A percentile compares a stretch with the other conserved stretches of the same genome.
Conservation (phyloP, 1,140 invertebrate genomes). For the Yoshiicerus persimilis region DNA sequence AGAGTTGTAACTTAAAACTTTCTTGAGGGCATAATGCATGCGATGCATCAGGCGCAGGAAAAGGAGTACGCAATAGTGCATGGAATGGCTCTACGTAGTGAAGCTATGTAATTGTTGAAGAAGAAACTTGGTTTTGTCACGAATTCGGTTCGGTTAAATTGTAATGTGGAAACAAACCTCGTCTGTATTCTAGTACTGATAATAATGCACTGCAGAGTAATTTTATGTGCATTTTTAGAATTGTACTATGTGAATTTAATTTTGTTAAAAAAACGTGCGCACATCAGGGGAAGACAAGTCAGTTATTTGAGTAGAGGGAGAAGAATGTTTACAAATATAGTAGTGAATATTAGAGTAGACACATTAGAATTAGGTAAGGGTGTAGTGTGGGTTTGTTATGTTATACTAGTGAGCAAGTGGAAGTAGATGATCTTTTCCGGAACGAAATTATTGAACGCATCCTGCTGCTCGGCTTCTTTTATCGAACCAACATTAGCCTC, state of each 20-base stretch:
- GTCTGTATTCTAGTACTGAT: background rate
- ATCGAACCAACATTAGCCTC: background rate
- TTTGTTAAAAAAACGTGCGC: background rate
- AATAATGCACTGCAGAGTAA: background rate
- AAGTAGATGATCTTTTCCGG: constrained; percentile 25
- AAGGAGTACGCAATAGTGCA: background rate
- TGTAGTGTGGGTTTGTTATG: background rate
- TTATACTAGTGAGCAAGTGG: background rate
- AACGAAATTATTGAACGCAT: constrained; percentile 35
- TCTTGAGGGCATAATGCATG: background rate
- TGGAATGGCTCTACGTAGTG: too few species aligned
- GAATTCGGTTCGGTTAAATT: background rate
- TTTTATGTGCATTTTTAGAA: too few species aligned
- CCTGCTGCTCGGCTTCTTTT: constrained; percentile 16
- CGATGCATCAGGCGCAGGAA: background rate
- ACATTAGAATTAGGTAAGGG: too few species aligned
- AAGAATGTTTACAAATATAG: background rate
- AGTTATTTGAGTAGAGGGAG: background rate
- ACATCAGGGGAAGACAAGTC: background rate
- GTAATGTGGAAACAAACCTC: background rate
- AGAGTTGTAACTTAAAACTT: background rate
- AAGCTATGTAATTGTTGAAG: too few species aligned
- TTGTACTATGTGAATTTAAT: background rate
- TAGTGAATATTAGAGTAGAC: too few species aligned
- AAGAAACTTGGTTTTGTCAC: background rate